These are phyloP conservation scores for Zele albiditarsus DNA, from an alignment of 2,888 invertebrate genomes.

Conservation along the genomic window DNA sequence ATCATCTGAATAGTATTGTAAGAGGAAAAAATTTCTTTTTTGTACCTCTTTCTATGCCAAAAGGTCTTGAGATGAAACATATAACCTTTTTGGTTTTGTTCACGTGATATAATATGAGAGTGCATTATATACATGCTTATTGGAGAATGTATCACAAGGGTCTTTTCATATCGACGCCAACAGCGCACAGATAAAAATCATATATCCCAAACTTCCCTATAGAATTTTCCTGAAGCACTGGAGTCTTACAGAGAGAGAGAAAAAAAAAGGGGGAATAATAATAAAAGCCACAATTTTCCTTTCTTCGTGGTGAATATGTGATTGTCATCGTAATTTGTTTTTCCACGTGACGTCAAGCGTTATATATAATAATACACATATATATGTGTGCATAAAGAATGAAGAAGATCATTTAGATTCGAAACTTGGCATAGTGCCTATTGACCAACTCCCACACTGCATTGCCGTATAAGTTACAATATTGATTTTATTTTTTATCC, in stretches of 20 bases:
- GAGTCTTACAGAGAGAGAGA: not conserved
- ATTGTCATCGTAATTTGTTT: no score
- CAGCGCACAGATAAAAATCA: not conserved
- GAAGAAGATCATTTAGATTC: not conserved
- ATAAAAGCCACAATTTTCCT: not conserved
- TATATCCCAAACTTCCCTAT: slow-evolving; percentile 1
- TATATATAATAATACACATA: not conserved
- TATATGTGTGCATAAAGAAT: not conserved
- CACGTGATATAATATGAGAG: no score
- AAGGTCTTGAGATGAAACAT: no score
- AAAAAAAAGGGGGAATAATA: not conserved
- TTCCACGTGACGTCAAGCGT: no score
- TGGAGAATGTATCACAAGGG: slow-evolving; percentile 16
- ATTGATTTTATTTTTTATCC: no score
- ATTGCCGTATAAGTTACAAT: not conserved
- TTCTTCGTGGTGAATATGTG: no score
- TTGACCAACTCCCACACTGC: not conserved
- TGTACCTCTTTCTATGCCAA: no score
- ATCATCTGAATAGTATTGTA: no score
- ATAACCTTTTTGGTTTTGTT: no score
- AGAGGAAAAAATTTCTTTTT: no score
- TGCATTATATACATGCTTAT: not conserved
- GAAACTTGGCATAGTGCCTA: not conserved
- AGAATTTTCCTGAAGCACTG: not conserved
- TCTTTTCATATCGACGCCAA: slow-evolving; percentile 19